These are phyloP conservation scores for Eurystomus gularis DNA, from an alignment of 2,113 vertebrate species.

Conservation along the genomic window DNA sequence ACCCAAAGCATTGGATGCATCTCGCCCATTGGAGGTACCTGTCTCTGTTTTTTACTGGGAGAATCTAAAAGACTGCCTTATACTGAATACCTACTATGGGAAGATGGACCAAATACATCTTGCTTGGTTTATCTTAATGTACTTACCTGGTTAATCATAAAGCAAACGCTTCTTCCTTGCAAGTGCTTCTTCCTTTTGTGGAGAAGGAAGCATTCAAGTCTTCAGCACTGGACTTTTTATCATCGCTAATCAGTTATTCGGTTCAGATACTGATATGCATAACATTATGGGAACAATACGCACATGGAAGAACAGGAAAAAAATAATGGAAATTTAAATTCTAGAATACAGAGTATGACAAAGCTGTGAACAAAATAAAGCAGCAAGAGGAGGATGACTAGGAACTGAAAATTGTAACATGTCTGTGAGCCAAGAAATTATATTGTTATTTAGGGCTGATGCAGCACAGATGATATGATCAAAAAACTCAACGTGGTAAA, in stretches of 20 bases:
- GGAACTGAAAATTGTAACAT: neutral
- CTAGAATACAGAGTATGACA: neutral
- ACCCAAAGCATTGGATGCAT: neutral
- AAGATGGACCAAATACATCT: neutral
- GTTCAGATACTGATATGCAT: conserved; percentile 1
- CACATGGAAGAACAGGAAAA: neutral
- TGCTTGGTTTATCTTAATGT: neutral
- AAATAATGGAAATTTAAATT: conserved; percentile 34
- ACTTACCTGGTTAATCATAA: neutral
- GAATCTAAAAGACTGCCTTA: neutral
- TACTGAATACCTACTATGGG: neutral
- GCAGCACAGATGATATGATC: conserved; percentile 3
- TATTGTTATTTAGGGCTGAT: conserved; percentile 32
- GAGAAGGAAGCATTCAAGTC: neutral
- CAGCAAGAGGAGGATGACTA: neutral
- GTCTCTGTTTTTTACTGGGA: neutral
- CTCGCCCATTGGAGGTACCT: neutral
- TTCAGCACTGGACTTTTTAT: neutral
- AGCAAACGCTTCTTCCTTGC: neutral
- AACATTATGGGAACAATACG: conserved; percentile 2
- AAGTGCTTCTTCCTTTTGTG: neutral
- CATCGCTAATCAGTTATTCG: neutral
- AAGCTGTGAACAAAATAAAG: conserved; percentile 24
- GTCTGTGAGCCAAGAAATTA: conserved; percentile 14
- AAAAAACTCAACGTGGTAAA: conserved; percentile 54